A percentile compares a stretch with the other conserved stretches of the same genome.
Evolutionary conservation across 2,113 vertebrate species (phyloP).

Genomic region (Myotis lucifugus): DNA sequence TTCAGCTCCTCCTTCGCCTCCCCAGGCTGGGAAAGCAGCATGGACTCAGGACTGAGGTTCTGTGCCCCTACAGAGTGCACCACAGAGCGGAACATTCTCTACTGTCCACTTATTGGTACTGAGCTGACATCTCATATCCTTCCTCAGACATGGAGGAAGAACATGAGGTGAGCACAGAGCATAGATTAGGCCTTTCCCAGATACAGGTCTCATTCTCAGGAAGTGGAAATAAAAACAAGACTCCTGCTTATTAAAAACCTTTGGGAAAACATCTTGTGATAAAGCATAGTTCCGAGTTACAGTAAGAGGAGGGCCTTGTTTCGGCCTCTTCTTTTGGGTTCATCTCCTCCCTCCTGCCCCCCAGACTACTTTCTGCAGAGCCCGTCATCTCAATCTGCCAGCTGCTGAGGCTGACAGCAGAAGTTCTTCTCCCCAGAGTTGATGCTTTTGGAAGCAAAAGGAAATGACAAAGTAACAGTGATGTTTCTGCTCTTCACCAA

Average conservation of each 20-base stretch:
- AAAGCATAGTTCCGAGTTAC: neutral
- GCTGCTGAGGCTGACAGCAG: neutral
- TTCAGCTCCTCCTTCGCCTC: neutral
- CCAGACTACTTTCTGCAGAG: neutral
- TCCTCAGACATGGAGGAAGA: neutral
- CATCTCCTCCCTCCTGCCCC: neutral
- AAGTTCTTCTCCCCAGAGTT: neutral
- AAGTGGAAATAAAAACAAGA: conserved; percentile 14
- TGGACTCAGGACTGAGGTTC: neutral
- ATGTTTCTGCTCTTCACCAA: conserved; percentile 2
- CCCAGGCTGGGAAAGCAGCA: neutral
- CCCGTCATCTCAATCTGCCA: neutral
- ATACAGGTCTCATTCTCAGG: neutral
- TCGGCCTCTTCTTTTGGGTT: neutral
- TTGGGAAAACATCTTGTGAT: neutral
- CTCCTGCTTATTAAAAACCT: neutral
- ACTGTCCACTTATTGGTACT: neutral
- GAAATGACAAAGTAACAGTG: neutral
- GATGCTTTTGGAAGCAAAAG: conserved; percentile 25
- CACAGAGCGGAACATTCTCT: neutral
- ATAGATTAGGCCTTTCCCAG: neutral
- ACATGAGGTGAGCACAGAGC: neutral
- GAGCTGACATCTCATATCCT: too few species aligned
- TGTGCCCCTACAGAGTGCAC: neutral
- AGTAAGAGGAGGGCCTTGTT: neutral